phyloP scores from a whole-genome alignment of 2,888 invertebrate species.

The Drosophila borealis region DNA sequence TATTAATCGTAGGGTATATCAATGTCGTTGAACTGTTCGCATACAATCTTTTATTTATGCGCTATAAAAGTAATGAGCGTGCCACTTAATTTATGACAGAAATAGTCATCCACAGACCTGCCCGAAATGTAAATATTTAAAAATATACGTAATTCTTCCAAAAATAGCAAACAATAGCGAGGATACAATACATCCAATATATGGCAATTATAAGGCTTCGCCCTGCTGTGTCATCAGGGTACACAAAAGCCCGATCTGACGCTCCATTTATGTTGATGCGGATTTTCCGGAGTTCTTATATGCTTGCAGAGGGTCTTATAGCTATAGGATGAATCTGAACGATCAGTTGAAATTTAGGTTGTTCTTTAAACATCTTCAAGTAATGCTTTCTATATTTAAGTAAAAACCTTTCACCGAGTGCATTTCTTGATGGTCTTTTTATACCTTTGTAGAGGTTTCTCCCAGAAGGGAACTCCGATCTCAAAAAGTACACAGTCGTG shows the following conservation, averaged over 20 bases:
- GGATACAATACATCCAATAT: constrained; percentile 35
- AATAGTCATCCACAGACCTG: constrained; percentile 45
- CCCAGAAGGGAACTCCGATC: too few species aligned
- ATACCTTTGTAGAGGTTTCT: too few species aligned
- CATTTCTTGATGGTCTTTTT: too few species aligned
- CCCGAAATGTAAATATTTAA: constrained; percentile 41
- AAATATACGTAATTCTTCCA: constrained; percentile 29
- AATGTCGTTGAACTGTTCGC: constrained; percentile 16
- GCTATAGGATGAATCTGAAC: too few species aligned
- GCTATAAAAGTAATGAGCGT: constrained; percentile 65
- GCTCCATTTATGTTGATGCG: constrained; percentile 39
- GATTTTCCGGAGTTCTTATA: background rate
- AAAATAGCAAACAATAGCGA: constrained; percentile 59
- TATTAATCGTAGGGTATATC: constrained; percentile 41
- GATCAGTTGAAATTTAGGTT: too few species aligned
- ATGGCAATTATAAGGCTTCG: constrained; percentile 47
- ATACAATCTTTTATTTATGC: constrained; percentile 29
- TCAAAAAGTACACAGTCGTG: too few species aligned
- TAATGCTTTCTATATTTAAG: too few species aligned
- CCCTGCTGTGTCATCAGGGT: constrained; percentile 7
- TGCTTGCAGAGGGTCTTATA: background rate
- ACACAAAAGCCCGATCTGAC: constrained; percentile 7
- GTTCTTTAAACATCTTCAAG: too few species aligned
- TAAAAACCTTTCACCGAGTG: too few species aligned
- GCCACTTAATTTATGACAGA: constrained; percentile 58